These are phyloP conservation scores for Himalopsyche anomala DNA, from an alignment of 2,888 invertebrate genomes.

Conservation along the genomic window DNA sequence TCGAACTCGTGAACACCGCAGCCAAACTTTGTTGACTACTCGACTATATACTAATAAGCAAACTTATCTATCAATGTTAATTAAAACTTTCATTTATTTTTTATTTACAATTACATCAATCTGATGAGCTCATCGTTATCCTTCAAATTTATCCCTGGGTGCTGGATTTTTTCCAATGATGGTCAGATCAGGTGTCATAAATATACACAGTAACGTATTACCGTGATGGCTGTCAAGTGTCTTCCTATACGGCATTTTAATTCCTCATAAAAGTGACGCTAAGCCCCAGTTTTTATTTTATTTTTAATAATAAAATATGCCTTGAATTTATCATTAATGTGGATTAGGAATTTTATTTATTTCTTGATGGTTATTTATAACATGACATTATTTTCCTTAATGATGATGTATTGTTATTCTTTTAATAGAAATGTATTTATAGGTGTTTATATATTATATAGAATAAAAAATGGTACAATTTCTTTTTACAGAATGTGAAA, in stretches of 20 bases:
- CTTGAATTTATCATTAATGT: conserved; percentile 3
- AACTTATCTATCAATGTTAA: too few relatives aligned
- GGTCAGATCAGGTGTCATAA: conserved; percentile 14
- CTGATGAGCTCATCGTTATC: background rate
- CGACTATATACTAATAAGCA: too few relatives aligned
- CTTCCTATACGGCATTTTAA: conserved; percentile 28
- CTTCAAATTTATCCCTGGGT: background rate
- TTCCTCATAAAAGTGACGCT: conserved; percentile 29
- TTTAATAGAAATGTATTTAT: too few relatives aligned
- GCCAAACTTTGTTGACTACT: too few relatives aligned
- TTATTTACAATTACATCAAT: background rate
- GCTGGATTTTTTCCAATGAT: conserved; percentile 1
- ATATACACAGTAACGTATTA: background rate
- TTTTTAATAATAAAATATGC: too few relatives aligned
- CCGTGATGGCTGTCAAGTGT: background rate
- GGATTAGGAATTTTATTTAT: background rate
- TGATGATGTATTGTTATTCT: too few relatives aligned
- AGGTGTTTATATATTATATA: too few relatives aligned
- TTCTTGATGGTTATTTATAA: too few relatives aligned
- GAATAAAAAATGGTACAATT: too few relatives aligned
- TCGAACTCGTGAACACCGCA: too few relatives aligned
- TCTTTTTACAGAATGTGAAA: too few relatives aligned
- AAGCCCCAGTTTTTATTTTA: background rate
- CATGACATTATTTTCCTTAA: too few relatives aligned
- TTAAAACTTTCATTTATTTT: background rate